A percentile compares a stretch with the other conserved stretches of the same genome.
phyloP scores from a whole-genome alignment of 2,888 invertebrate genomes.

The Clistopyga incitator region DNA sequence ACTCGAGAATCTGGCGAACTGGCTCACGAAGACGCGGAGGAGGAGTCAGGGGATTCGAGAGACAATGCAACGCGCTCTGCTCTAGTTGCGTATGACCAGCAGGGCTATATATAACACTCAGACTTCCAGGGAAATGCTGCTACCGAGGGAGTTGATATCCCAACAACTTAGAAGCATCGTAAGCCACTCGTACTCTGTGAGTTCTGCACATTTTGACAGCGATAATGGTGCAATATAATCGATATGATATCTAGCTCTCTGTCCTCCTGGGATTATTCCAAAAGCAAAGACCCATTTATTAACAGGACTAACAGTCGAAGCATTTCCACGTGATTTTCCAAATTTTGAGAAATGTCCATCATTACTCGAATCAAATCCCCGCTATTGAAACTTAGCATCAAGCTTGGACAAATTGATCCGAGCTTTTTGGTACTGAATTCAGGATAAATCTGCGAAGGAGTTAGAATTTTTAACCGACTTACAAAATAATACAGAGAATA shows the following conservation, averaged over 20 bases:
- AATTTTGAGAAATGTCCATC: too few species aligned
- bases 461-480: too few species aligned
- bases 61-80: conserved; percentile 23
- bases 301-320: too few species aligned
- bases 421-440: too few species aligned
- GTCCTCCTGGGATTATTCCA: background rate
- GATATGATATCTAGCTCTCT: background rate
- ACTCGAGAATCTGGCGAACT: conserved; percentile 43
- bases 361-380: too few species aligned
- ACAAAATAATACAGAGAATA: too few species aligned
- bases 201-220: background rate
- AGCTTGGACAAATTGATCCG: too few species aligned
- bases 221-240: background rate
- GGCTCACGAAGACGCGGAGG: conserved; percentile 28
- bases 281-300: too few species aligned
- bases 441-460: too few species aligned
- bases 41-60: conserved; percentile 6
- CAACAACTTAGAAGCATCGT: conserved; percentile 39
- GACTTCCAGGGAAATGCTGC: background rate
- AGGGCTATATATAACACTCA: background rate
- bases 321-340: too few species aligned
- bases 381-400: too few species aligned
- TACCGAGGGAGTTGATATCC: background rate
- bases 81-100: conserved; percentile 16
- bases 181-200: background rate